Evolutionary conservation across 2,113 vertebrate genomes (phyloP).

Genomic region (Anthoscopus minutus): DNA sequence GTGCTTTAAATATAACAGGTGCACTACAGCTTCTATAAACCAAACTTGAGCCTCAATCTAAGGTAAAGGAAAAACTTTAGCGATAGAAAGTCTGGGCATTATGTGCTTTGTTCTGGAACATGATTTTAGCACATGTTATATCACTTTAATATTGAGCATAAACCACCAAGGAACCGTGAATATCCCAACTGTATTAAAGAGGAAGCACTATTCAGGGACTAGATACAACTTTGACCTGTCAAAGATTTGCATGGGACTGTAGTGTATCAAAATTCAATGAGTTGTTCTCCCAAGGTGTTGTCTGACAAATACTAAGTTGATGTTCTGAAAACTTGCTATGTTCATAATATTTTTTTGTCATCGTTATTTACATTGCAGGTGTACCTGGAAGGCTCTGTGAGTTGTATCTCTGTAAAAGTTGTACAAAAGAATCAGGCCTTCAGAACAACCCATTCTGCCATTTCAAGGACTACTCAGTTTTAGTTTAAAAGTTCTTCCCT

Average conservation of each 20-base stretch:
- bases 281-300: neutral
- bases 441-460: neutral
- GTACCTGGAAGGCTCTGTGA: neutral
- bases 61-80: neutral
- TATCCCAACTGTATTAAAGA: neutral
- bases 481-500: neutral
- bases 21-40: neutral
- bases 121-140: neutral
- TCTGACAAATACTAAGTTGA: neutral
- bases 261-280: neutral
- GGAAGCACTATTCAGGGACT: neutral
- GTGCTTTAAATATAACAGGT: neutral
- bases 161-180: neutral
- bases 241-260: neutral
- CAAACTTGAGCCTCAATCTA: neutral
- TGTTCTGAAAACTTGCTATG: neutral
- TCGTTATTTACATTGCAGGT: neutral
- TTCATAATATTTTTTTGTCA: neutral
- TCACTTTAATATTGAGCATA: neutral
- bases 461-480: neutral
- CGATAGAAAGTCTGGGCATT: neutral
- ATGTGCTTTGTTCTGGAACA: neutral
- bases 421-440: neutral
- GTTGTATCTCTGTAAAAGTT: neutral
- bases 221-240: neutral